phyloP scores from a whole-genome alignment of 2,888 invertebrate species.

The Macaria liturata region DNA sequence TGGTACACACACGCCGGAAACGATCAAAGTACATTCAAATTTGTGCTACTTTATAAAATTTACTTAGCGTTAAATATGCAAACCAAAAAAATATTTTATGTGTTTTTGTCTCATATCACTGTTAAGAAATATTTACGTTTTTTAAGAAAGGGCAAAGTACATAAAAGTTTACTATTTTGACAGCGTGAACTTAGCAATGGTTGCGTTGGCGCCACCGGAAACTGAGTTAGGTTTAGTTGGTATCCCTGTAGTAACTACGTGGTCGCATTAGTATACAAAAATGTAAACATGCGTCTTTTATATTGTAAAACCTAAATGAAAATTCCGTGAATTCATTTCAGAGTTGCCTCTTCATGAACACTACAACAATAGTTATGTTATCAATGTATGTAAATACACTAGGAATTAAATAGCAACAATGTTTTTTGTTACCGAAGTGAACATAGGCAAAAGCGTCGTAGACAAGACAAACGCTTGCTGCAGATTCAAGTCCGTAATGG shows the following conservation, averaged over 20 bases:
- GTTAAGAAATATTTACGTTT: too few species aligned
- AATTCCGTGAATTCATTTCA: constrained; percentile 20
- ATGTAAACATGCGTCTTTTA: constrained; percentile 74
- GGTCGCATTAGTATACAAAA: constrained; percentile 73
- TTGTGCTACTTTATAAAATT: too few species aligned
- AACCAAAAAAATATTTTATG: too few species aligned
- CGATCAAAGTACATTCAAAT: too few species aligned
- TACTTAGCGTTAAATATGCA: too few species aligned
- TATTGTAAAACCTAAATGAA: constrained; percentile 24
- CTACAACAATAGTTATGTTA: constrained; percentile 14
- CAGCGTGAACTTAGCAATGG: constrained; percentile 53
- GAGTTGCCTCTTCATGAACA: constrained; percentile 4
- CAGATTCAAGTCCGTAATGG: constrained; percentile 81
- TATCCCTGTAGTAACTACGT: constrained; percentile 73
- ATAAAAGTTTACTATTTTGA: neutral
- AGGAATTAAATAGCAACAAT: constrained; percentile 47
- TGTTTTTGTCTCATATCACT: too few species aligned
- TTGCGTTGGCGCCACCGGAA: constrained; percentile 76
- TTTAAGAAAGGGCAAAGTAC: too few species aligned
- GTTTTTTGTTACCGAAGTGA: constrained; percentile 74
- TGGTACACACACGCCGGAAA: constrained; percentile 10
- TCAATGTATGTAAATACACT: constrained; percentile 19
- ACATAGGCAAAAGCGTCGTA: constrained; percentile 79
- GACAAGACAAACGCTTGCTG: constrained; percentile 75
- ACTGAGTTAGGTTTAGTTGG: constrained; percentile 55